phyloP scores from a whole-genome alignment of 2,113 vertebrate species.

The Ptyas mucosa region DNA sequence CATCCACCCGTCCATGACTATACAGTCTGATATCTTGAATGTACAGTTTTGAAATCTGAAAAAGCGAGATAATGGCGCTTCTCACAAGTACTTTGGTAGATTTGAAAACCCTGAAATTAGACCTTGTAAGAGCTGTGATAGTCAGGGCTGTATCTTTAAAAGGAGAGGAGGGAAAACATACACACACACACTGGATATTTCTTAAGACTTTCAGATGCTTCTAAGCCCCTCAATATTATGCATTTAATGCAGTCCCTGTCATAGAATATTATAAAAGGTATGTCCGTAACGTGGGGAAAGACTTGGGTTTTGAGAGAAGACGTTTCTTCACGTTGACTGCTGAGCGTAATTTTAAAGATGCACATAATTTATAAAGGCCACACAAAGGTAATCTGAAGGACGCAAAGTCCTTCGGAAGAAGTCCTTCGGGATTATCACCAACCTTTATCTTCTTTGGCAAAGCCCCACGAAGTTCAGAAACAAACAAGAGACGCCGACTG shows the following conservation, averaged over 20 bases:
- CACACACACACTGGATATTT: background rate
- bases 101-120: background rate
- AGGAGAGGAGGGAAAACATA: background rate
- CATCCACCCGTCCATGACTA: background rate
- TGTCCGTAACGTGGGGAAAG: background rate
- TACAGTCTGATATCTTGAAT: background rate
- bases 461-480: too few species aligned
- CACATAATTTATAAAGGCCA: background rate
- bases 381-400: background rate
- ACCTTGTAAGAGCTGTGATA: background rate
- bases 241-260: background rate
- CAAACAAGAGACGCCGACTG: too few species aligned
- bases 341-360: background rate
- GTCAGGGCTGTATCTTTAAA: background rate
- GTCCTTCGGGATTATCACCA: too few species aligned
- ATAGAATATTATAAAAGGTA: background rate
- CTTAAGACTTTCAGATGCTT: background rate
- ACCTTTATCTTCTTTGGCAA: too few species aligned
- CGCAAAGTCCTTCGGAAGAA: too few species aligned
- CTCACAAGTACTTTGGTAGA: background rate
- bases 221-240: background rate
- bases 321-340: background rate
- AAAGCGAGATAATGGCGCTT: background rate
- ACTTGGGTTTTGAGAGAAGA: background rate
- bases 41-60: background rate